Evolutionary conservation across 2,113 vertebrate species (phyloP), one percentile per base, ranked within the genome.

Genomic region (Danionella cerebrum): DNA sequence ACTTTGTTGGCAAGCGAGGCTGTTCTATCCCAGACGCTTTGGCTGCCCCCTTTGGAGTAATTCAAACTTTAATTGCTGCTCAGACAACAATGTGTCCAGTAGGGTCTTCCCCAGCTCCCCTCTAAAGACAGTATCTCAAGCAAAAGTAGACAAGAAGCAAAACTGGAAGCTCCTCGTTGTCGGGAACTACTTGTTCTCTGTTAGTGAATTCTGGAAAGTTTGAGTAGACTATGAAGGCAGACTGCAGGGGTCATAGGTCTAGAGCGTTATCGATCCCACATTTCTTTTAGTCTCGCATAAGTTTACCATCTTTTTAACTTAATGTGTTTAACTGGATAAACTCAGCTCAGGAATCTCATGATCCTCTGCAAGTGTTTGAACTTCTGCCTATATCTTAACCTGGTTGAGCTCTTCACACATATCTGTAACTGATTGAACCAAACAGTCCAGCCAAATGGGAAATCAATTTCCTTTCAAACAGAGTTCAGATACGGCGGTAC

Each of bases 391-490:
- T 73, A 72, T 75, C 70, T 76, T 39, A 47, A 35, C 65, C 62
- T 72, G 63, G 44, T 64, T 70, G 55, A 53, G 59, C 69, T 73
- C 42, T 59, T 77, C 67, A 65, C 72, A 66, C 69, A 72, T 66
- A 47, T 24, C 65, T 76, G 68, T 79, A 74, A 79, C 74, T 76
- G 74, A 76, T 74, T 76, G 71, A 76, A 71, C 50, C 72, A 58
- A 57, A 69, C 65, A 55, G 63, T 57, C 70, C 57, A 72, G 48
- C 35, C 72, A 72, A 79, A 79, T 79, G 78, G 31, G 72, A 77
- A 79, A 79, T 79, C 78, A 79, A 79, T 79, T 60, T 59, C 41
- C 63, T 55, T 27, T 53, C 67, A 70, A 69, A 72, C 66, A 29
- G 41, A 16, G 44, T 44, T 48, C 29, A 52, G 50, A 50, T 60